phyloP scores from a whole-genome alignment of 1,140 invertebrate genomes.

The Branchinecta lynchi region DNA sequence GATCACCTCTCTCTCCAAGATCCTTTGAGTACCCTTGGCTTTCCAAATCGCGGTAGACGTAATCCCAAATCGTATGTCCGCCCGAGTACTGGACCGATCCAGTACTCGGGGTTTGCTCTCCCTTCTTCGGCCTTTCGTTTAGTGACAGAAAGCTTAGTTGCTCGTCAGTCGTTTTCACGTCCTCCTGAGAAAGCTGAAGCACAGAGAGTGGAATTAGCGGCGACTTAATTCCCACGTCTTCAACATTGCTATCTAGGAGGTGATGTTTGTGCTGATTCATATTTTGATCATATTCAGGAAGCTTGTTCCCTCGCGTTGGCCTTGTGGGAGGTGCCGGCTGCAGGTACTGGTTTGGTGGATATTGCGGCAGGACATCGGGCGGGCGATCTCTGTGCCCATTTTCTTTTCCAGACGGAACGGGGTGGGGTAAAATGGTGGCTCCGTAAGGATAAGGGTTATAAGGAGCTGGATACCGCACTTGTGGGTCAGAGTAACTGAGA shows the following conservation, averaged over 20 bases:
- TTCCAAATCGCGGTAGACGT: conserved; percentile 56
- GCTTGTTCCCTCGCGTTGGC: not conserved
- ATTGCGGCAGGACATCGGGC: too few relatives aligned
- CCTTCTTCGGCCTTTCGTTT: not conserved
- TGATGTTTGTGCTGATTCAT: conserved; percentile 1
- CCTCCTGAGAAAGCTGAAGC: not conserved
- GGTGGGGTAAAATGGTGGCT: not conserved
- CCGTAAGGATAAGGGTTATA: not conserved
- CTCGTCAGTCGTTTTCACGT: not conserved
- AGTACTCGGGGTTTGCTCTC: not conserved
- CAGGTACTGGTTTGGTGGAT: not conserved
- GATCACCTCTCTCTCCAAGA: conserved; percentile 42
- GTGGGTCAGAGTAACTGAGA: not conserved
- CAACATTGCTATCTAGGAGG: not conserved
- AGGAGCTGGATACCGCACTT: not conserved
- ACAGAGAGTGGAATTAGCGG: not conserved
- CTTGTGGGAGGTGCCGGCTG: not conserved
- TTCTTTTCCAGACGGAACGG: not conserved
- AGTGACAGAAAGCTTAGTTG: not conserved
- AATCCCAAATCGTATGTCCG: conserved; percentile 41
- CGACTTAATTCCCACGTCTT: not conserved
- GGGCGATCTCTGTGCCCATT: too few relatives aligned
- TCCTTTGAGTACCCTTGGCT: conserved; percentile 53
- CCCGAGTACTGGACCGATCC: not conserved
- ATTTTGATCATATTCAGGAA: conserved; percentile 3